A percentile compares a stretch with the other conserved stretches of the same genome.
phyloP scores from a whole-genome alignment of 2,797 vertebrate species.

The Borostomias antarcticus region DNA sequence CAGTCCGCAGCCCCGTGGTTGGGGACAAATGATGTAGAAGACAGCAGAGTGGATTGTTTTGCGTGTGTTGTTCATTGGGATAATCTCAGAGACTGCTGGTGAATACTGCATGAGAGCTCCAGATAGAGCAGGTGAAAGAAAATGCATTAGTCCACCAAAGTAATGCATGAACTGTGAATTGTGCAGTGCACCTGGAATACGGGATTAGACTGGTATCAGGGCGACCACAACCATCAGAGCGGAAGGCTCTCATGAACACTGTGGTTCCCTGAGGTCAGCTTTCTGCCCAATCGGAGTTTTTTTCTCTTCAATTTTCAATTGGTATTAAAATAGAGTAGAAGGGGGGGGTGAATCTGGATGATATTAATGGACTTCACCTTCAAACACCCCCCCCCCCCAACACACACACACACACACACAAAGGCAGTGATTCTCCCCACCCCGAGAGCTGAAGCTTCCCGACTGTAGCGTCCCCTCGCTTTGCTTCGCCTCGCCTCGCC shows the following conservation, averaged over 20 bases:
- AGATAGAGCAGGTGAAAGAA: conserved; percentile 51
- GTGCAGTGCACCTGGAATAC: conserved; percentile 40
- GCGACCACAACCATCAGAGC: too few species aligned
- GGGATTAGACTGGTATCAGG: conserved; percentile 42
- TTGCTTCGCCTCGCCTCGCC: too few species aligned
- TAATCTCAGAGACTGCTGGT: conserved; percentile 51
- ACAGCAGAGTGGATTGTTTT: conserved; percentile 53
- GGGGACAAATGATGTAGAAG: too few species aligned
- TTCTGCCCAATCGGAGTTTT: conserved; percentile 39
- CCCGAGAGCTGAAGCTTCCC: background rate
- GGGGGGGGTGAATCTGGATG: conserved; percentile 16
- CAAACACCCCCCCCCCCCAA: conserved; percentile 25
- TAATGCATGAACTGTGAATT: conserved; percentile 55
- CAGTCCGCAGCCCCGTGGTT: too few species aligned
- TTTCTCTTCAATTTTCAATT: background rate
- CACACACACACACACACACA: too few species aligned
- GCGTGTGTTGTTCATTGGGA: conserved; percentile 55
- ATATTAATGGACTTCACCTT: conserved; percentile 41
- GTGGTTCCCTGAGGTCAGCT: conserved; percentile 16
- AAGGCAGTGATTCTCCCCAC: too few species aligned
- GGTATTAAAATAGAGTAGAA: background rate
- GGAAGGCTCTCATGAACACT: background rate
- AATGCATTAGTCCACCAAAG: conserved; percentile 28
- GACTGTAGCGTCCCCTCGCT: too few species aligned
- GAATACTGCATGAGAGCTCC: conserved; percentile 51